phyloP scores from a whole-genome alignment of 2,797 vertebrate species.

The Danio jaintianensis region DNA sequence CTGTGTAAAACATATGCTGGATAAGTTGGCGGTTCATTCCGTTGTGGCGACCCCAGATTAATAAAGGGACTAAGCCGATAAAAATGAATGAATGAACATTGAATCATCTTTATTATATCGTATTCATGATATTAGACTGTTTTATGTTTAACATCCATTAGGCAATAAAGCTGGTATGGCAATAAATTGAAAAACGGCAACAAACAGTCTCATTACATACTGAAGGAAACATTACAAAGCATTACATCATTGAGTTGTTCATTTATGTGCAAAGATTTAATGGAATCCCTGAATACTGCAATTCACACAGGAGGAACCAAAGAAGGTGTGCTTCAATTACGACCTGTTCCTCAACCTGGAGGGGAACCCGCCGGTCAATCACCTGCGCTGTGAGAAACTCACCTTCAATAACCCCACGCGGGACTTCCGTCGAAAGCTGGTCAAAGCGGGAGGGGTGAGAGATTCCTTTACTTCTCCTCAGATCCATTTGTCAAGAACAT shows the following conservation, averaged over 20 bases:
- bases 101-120: too few species aligned
- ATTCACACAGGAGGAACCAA: conserved; percentile 90
- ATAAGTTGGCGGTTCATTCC: too few species aligned
- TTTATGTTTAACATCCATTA: too few species aligned
- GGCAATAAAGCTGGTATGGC: too few species aligned
- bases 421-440: conserved; percentile 96
- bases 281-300: conserved; percentile 1
- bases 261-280: not conserved
- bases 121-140: too few species aligned
- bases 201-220: too few species aligned
- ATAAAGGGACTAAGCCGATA: too few species aligned
- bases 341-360: conserved; percentile 98
- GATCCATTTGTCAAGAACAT: not conserved
- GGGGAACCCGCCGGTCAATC: conserved; percentile 97
- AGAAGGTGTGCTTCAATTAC: conserved; percentile 95
- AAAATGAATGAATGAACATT: too few species aligned
- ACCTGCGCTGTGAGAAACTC: conserved; percentile 97
- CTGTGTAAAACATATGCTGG: too few species aligned
- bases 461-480: not conserved
- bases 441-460: conserved; percentile 97
- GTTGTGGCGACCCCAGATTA: too few species aligned
- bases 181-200: too few species aligned
- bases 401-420: conserved; percentile 99
- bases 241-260: not conserved
- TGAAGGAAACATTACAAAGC: not conserved